Percentiles rank a stretch among this genome's conserved stretches.
phyloP scores from a whole-genome alignment of 2,888 invertebrate species.

The Encarsia formosa region DNA sequence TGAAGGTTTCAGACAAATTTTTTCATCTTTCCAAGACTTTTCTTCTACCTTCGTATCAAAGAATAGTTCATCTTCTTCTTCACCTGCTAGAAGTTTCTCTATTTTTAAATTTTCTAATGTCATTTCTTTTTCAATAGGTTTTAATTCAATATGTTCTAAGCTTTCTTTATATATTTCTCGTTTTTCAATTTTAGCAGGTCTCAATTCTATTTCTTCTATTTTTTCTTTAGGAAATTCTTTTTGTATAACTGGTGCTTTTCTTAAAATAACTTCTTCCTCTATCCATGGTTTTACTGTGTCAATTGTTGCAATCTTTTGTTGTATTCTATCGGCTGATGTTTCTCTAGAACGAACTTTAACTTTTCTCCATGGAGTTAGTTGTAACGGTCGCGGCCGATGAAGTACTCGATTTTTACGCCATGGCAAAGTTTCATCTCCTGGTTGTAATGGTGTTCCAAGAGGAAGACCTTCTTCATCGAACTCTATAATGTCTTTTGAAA shows the following conservation, averaged over 20 bases:
- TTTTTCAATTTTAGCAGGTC: slow-evolving; percentile 57
- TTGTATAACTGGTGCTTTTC: slow-evolving; percentile 41
- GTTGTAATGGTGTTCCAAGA: slow-evolving; percentile 45
- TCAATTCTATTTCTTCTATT: slow-evolving; percentile 41
- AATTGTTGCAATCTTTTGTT: slow-evolving; percentile 19
- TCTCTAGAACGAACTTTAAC: slow-evolving; percentile 36
- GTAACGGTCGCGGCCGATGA: slow-evolving; percentile 35
- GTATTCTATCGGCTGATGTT: slow-evolving; percentile 39
- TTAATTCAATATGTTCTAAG: slow-evolving; percentile 37
- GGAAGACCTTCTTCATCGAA: slow-evolving; percentile 53
- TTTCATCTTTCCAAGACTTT: slow-evolving; percentile 34
- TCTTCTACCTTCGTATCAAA: slow-evolving; percentile 25
- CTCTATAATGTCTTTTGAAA: slow-evolving; percentile 32
- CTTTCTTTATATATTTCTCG: slow-evolving; percentile 36
- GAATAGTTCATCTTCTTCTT: slow-evolving; percentile 21
- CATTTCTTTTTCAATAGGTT: slow-evolving; percentile 33
- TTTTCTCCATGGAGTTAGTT: slow-evolving; percentile 42
- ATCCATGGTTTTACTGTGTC: slow-evolving; percentile 46
- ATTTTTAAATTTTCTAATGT: slow-evolving; percentile 26
- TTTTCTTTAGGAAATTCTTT: slow-evolving; percentile 41
- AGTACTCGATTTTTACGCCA: slow-evolving; percentile 51
- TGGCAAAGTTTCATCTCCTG: slow-evolving; percentile 55
- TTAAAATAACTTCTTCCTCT: slow-evolving; percentile 45
- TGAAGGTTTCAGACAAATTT: slow-evolving; percentile 54
- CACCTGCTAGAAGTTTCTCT: slow-evolving; percentile 27